These are phyloP conservation scores for Anomalospiza imberbis DNA, from an alignment of 2,797 vertebrate species.

Conservation along the genomic window DNA sequence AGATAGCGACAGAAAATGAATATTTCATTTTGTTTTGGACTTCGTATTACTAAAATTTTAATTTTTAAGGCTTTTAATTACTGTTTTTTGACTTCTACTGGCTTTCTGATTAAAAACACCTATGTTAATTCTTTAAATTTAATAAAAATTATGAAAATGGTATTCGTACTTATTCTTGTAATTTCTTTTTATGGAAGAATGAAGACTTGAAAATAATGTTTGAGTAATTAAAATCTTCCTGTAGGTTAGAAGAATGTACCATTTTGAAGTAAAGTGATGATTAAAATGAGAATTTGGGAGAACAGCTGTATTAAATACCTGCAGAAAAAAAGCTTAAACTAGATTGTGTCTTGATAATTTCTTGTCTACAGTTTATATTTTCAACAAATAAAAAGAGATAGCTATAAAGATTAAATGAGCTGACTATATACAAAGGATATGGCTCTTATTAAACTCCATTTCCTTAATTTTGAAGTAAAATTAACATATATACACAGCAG, in stretches of 20 bases:
- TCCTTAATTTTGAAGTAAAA: neutral
- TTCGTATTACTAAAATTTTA: neutral
- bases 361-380: neutral
- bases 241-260: neutral
- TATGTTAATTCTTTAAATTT: neutral
- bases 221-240: neutral
- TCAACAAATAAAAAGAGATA: neutral
- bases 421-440: neutral
- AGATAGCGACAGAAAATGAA: neutral
- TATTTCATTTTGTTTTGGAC: neutral
- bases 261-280: neutral
- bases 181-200: neutral
- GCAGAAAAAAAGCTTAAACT: neutral
- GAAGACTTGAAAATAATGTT: neutral
- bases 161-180: neutral
- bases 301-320: neutral
- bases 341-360: neutral
- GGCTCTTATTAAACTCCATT: neutral
- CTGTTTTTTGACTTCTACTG: neutral
- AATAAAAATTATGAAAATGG: neutral
- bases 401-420: neutral
- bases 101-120: neutral
- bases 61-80: neutral
- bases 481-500: neutral
- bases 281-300: neutral